Conservation (phyloP, 1,140 invertebrate species). For the Teleogryllus occipitalis region DNA sequence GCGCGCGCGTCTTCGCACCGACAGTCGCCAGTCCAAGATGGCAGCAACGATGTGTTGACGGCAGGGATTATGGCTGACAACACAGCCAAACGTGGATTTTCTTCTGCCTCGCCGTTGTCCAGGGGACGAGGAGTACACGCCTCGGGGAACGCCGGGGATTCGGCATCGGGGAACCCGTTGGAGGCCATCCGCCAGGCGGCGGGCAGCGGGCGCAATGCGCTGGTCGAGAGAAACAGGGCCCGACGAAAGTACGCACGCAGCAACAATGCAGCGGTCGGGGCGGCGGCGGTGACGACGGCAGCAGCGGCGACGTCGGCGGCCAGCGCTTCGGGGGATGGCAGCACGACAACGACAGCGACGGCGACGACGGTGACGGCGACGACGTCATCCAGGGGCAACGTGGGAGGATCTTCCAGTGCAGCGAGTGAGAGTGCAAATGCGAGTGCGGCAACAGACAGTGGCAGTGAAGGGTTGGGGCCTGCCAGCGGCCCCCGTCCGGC, state of each 20-base stretch:
- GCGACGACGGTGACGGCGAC: neutral
- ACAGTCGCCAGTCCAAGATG: slow-evolving; percentile 23
- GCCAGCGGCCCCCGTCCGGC: slow-evolving; percentile 23
- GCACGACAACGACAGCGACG: neutral
- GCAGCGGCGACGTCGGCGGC: neutral
- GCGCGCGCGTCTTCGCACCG: slow-evolving; percentile 16
- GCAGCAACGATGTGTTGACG: slow-evolving; percentile 20
- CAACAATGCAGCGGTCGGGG: slow-evolving; percentile 28
- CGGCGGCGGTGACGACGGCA: slow-evolving; percentile 28
- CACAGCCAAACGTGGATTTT: slow-evolving; percentile 10
- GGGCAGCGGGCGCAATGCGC: slow-evolving; percentile 17
- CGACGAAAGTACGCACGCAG: slow-evolving; percentile 39
- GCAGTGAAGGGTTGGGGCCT: slow-evolving; percentile 18
- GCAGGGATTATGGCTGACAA: slow-evolving; percentile 24
- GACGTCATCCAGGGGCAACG: neutral
- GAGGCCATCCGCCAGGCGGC: slow-evolving; percentile 13
- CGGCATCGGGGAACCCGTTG: neutral
- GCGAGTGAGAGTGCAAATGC: neutral
- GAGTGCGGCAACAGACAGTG: slow-evolving; percentile 23
- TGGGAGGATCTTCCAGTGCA: neutral
- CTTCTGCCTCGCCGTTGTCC: neutral
- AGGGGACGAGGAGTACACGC: neutral
- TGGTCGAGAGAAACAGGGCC: slow-evolving; percentile 30
- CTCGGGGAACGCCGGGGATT: neutral
- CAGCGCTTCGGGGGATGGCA: neutral